A percentile compares a stretch with the other conserved stretches of the same genome.
Conservation (phyloP, 2,113 vertebrate species). For the Turnix velox region DNA sequence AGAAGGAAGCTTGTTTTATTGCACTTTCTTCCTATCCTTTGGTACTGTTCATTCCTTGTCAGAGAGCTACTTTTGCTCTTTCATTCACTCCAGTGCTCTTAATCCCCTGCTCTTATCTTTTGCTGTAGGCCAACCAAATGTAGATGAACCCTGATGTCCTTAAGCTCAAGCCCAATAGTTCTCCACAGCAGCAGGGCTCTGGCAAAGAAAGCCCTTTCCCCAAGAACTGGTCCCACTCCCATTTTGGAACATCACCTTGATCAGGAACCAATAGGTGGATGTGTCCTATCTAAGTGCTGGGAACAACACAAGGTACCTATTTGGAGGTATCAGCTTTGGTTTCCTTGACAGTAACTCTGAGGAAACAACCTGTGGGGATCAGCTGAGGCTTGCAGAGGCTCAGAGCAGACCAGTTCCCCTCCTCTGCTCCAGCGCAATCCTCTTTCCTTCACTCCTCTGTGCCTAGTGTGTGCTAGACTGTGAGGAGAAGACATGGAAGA, state of each 20-base stretch:
- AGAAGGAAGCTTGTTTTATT: background rate
- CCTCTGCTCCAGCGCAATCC: background rate
- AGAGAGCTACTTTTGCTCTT: background rate
- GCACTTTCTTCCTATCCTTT: background rate
- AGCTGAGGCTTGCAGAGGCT: background rate
- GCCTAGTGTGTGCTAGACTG: background rate
- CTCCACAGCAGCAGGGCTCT: background rate
- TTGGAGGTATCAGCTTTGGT: background rate
- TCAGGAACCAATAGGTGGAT: background rate
- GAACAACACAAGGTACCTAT: background rate
- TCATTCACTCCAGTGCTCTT: background rate
- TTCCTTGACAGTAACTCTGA: background rate
- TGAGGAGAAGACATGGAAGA: background rate
- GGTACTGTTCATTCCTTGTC: background rate
- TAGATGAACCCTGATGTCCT: background rate
- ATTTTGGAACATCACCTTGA: background rate
- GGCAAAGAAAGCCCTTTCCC: background rate
- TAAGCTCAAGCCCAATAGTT: background rate
- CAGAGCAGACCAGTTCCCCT: background rate
- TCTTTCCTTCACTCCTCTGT: background rate
- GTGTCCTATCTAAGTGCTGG: background rate
- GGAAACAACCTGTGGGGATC: background rate
- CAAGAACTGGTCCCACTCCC: background rate
- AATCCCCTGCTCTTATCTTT: background rate
- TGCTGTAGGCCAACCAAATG: background rate